These are phyloP conservation scores for Drosophila austrosaltans DNA, from an alignment of 2,888 invertebrate genomes.

Conservation along the genomic window DNA sequence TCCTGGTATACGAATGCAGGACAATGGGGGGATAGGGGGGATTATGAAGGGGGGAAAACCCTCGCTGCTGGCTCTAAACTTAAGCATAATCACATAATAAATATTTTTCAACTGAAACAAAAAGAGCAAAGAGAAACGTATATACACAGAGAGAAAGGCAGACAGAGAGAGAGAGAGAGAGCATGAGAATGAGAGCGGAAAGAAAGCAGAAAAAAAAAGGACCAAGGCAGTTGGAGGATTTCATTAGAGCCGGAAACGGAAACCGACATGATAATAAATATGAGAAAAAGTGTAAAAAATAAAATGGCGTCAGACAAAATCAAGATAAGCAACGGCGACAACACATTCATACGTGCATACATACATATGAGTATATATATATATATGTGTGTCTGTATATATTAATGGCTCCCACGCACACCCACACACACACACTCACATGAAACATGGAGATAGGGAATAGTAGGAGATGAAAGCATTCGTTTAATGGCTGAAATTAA, in stretches of 20 bases:
- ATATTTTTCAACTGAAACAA: constrained; percentile 46
- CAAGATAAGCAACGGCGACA: constrained; percentile 62
- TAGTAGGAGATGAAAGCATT: constrained; percentile 28
- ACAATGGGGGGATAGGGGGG: background rate
- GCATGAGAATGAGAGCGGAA: background rate
- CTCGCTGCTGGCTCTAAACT: constrained; percentile 58
- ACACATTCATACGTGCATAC: constrained; percentile 39
- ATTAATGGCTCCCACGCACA: constrained; percentile 23
- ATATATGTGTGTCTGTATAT: constrained; percentile 2
- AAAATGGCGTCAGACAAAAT: constrained; percentile 51
- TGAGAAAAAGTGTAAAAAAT: constrained; percentile 69
- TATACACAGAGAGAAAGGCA: background rate
- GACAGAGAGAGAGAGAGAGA: constrained; percentile 6
- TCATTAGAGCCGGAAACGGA: constrained; percentile 58
- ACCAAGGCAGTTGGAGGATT: constrained; percentile 53
- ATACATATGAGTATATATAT: constrained; percentile 4
- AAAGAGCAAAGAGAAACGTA: constrained; percentile 25
- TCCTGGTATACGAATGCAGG: constrained; percentile 21
- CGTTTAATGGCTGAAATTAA: constrained; percentile 62
- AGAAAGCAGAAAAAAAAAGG: constrained; percentile 30
- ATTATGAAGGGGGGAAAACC: constrained; percentile 10
- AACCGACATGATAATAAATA: constrained; percentile 75
- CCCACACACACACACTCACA: background rate
- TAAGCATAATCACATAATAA: constrained; percentile 77
- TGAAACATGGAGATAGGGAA: constrained; percentile 14